phyloP scores from a whole-genome alignment of 23 tunicate genomes.

The Corella eumyota region DNA sequence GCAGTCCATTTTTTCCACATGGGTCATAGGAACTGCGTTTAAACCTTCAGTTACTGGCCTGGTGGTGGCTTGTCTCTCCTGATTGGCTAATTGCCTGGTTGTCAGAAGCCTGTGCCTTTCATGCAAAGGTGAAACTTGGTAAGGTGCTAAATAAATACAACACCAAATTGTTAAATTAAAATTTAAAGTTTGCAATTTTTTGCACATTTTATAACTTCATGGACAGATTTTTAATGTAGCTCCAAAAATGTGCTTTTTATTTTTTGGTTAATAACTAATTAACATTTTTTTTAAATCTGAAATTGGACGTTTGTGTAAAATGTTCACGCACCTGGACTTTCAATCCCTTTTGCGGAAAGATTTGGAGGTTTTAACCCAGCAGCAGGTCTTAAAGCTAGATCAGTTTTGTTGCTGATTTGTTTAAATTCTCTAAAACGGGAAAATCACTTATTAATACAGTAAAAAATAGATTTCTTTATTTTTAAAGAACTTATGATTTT shows the following conservation, averaged over 20 bases:
- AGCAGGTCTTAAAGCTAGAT: slow-evolving; percentile 59
- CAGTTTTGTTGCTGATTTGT: slow-evolving; percentile 35
- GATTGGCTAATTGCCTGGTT: slow-evolving; percentile 55
- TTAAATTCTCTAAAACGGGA: slow-evolving; percentile 35
- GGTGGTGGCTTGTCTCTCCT: slow-evolving; percentile 41
- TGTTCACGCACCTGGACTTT: slow-evolving; percentile 26
- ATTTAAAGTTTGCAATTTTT: background rate
- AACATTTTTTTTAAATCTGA: too few relatives aligned
- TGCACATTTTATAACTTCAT: background rate
- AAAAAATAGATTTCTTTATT: background rate
- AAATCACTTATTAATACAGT: too few relatives aligned
- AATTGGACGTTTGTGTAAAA: background rate
- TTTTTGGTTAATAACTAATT: too few relatives aligned
- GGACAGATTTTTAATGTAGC: background rate
- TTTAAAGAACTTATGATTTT: background rate
- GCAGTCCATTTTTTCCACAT: slow-evolving; percentile 59
- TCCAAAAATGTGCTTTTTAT: too few relatives aligned
- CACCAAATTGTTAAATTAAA: background rate
- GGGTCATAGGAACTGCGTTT: slow-evolving; percentile 82
- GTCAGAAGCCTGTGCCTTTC: slow-evolving; percentile 61
- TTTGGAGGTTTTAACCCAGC: slow-evolving; percentile 65
- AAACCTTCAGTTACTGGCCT: slow-evolving; percentile 80
- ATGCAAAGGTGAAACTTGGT: slow-evolving; percentile 22
- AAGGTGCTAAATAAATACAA: slow-evolving; percentile 2
- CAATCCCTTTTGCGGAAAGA: slow-evolving; percentile 37